Evolutionary conservation across 2,888 invertebrate species (phyloP).

Genomic region (Stratiomys singularior): DNA sequence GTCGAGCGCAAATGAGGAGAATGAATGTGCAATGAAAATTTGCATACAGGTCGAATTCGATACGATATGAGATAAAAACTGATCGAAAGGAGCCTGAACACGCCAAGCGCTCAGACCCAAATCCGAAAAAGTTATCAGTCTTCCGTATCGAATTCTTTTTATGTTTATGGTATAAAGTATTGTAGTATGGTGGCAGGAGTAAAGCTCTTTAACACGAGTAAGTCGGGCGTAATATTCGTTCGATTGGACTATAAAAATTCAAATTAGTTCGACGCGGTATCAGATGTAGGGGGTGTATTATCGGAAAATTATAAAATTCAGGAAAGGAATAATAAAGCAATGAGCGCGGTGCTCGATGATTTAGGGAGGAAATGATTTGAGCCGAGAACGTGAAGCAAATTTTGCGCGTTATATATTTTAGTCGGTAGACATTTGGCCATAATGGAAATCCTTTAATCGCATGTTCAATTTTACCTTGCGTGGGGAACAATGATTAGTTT

Average conservation of each 20-base stretch:
- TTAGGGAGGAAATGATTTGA: not conserved
- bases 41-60: conserved; percentile 46
- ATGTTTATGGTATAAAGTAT: conserved; percentile 36
- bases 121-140: conserved; percentile 26
- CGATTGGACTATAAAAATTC: conserved; percentile 50
- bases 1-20: conserved; percentile 31
- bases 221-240: conserved; percentile 48
- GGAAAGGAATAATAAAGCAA: conserved; percentile 12
- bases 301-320: conserved; percentile 37
- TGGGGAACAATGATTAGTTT: no score
- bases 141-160: conserved; percentile 41
- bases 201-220: not conserved
- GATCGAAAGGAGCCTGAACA: not conserved
- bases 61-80: conserved; percentile 28
- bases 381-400: not conserved
- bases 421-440: no score
- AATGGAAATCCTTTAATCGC: no score
- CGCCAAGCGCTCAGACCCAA: not conserved
- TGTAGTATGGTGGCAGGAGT: not conserved
- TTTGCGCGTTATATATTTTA: not conserved
- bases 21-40: conserved; percentile 44
- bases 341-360: not conserved
- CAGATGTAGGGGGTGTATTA: conserved; percentile 22
- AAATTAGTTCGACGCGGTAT: conserved; percentile 41
- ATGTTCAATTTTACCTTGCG: no score